Evolutionary conservation across 2,113 vertebrate genomes (phyloP).

Genomic region (Chionomys nivalis): DNA sequence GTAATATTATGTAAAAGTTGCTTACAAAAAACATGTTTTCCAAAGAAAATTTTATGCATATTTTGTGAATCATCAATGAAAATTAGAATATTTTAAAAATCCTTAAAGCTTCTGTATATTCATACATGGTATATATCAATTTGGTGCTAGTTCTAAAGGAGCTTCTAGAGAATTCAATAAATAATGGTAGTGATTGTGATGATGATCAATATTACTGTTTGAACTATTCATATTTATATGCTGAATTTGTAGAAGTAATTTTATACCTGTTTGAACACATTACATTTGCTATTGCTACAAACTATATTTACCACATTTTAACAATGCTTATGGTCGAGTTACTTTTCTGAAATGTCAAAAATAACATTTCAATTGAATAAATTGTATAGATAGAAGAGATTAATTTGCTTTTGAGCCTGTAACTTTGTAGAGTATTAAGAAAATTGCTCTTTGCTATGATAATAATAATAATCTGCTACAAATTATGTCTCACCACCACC

Average conservation of each 20-base stretch:
- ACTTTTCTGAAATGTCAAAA: slow-evolving; percentile 31
- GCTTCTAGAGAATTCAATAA: not conserved
- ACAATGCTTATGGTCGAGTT: not conserved
- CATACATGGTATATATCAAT: not conserved
- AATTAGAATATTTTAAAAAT: not conserved
- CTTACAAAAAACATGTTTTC: not conserved
- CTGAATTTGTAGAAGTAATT: not conserved
- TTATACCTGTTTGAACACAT: not conserved
- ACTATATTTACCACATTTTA: not conserved
- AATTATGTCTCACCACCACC: not conserved
- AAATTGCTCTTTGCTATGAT: not conserved
- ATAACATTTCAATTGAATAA: not conserved
- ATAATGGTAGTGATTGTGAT: not conserved
- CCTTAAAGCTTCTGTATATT: not conserved
- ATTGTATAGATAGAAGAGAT: slow-evolving; percentile 24
- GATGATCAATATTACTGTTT: not conserved
- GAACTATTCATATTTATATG: not conserved
- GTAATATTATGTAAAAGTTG: not conserved
- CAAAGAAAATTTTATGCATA: not conserved
- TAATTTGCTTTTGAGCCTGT: slow-evolving; percentile 10
- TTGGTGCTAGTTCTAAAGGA: not conserved
- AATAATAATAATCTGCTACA: slow-evolving; percentile 32
- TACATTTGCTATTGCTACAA: not conserved
- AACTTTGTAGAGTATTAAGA: not conserved
- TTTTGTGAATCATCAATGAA: not conserved